Percentiles rank a stretch among this genome's conserved stretches.
These are phyloP conservation scores for Sitophilus oryzae DNA, from an alignment of 1,140 invertebrate genomes.

Conservation along the genomic window DNA sequence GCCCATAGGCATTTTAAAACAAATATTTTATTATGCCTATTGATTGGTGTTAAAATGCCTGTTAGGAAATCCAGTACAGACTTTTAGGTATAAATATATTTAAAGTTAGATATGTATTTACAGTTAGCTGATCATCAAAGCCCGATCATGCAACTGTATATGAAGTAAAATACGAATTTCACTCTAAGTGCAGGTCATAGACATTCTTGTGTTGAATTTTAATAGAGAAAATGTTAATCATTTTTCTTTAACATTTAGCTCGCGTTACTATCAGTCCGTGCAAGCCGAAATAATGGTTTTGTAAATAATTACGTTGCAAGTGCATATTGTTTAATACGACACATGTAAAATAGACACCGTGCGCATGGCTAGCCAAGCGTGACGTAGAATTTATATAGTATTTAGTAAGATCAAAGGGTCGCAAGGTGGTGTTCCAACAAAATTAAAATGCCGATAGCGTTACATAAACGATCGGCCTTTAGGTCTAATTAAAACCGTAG, in stretches of 20 bases:
- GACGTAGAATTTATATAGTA: slow-evolving; percentile 7
- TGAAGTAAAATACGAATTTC: no score
- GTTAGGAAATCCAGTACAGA: no score
- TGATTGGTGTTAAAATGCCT: no score
- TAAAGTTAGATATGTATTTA: no score
- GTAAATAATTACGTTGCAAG: slow-evolving; percentile 9
- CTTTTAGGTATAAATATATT: no score
- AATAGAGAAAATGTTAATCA: background rate
- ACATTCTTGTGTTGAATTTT: no score
- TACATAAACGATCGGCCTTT: background rate
- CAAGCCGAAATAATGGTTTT: background rate
- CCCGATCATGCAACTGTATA: no score
- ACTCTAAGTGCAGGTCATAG: no score
- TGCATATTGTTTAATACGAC: slow-evolving; percentile 15
- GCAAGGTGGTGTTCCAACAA: background rate
- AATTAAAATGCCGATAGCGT: background rate
- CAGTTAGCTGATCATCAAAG: no score
- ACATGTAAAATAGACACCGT: slow-evolving; percentile 5
- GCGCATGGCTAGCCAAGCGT: slow-evolving; percentile 9
- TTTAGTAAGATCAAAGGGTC: slow-evolving; percentile 10
- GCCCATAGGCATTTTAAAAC: no score
- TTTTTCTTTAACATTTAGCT: background rate
- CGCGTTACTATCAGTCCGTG: background rate
- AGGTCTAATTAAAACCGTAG: background rate
- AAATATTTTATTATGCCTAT: no score